Base-by-base conservation (phyloP, 2,113 vertebrate genomes). In the Osmerus mordax region DNA sequence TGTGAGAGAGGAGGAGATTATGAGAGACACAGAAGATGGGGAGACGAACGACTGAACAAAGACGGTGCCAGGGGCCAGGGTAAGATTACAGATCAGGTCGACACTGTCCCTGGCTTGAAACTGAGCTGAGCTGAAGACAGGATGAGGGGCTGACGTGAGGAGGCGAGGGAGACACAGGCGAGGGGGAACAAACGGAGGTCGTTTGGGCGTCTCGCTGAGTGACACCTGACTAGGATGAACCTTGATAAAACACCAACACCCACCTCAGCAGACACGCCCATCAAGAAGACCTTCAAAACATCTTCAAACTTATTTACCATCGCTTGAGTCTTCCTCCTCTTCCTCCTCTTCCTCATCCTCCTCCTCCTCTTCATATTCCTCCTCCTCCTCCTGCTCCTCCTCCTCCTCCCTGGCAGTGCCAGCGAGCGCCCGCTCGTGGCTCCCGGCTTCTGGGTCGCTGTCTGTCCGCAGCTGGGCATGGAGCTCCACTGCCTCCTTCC, bases 401-500 rank as follows among this genome's bases (percentile, higher is more conserved):
- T 21, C 21, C 21, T 21, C 21, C 21, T 90, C 90, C 0, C 89
- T 85, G 0, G 88, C 88, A 28, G 25, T 2, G 0, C 91, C 80
- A 87, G 0, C 80, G 78, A 69, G 82, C 86, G 65, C 81, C 84
- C 18, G 88, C 87, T 41, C 83, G 76, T 29, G 90, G 32, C 32
- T 36, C 32, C 32, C 89, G 2, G 89, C 87, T 23, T 91, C 90
- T 58, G 90, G 90, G 2, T 89, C 88, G 2, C 78, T 88, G 65
- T 90, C 91, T 0, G 93, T 94, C 81, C 93, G 93, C 75, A 98
- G 87, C 51, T 96, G 93, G 65, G 94, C 92, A 0, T 98, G 95
- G 70, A 96, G 93, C 82, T 95, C 90, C 15, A 97, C 97, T 0
- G 95, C 95, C 83, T 97, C 95, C 74, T 95, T 96, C 97, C 97